These are phyloP conservation scores for Amazona vittata DNA, from an alignment of 2,113 vertebrate genomes.

Conservation along the genomic window DNA sequence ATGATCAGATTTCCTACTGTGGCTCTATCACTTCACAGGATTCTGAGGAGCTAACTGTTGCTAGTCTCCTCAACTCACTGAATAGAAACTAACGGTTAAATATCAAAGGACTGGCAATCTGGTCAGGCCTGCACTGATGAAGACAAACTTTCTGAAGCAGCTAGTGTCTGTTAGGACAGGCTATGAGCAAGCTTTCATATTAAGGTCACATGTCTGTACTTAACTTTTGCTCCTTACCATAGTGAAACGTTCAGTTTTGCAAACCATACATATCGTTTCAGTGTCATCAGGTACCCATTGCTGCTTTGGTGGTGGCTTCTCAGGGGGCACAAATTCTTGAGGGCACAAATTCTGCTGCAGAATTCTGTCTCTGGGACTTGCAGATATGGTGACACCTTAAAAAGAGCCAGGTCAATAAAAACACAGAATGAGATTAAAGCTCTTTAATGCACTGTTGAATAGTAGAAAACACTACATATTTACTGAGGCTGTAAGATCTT, in stretches of 20 bases:
- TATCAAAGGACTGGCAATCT: not conserved
- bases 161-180: not conserved
- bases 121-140: not conserved
- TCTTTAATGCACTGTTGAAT: not conserved
- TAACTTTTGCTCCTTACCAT: slow-evolving; percentile 83
- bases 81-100: not conserved
- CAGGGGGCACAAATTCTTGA: slow-evolving; percentile 89
- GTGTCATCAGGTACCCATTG: slow-evolving; percentile 94
- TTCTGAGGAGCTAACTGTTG: not conserved
- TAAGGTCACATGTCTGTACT: not conserved
- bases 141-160: not conserved
- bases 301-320: slow-evolving; percentile 83
- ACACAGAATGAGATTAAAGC: not conserved
- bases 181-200: not conserved
- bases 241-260: slow-evolving; percentile 89
- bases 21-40: not conserved
- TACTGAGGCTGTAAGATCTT: not conserved
- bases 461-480: not conserved
- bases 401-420: not conserved
- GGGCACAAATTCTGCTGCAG: slow-evolving; percentile 69
- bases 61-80: not conserved
- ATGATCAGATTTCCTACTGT: not conserved
- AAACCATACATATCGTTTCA: slow-evolving; percentile 89
- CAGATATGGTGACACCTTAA: slow-evolving; percentile 33
- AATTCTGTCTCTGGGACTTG: slow-evolving; percentile 71